Base-by-base conservation (phyloP, 2,113 vertebrate species). In the Struthidea cinerea region DNA sequence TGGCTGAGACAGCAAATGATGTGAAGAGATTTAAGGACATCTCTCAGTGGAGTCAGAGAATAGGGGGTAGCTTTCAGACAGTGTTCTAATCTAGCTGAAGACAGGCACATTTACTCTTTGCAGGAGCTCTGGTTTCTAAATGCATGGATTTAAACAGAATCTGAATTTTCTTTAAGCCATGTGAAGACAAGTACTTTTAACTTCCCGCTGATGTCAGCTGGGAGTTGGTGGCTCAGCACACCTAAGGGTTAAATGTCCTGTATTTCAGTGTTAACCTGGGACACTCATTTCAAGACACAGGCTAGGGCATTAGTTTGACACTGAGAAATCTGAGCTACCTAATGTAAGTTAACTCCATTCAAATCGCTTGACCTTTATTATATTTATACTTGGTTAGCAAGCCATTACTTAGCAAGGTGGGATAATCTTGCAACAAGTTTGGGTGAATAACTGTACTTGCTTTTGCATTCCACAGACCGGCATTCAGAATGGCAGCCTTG, bases 401-500 rank as follows among this genome's bases (percentile, higher is more conserved):
- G 24, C 37, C 3, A 2, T n/a, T 56, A 15, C 49, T 53, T 76
- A 56, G 35, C 32, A 46, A 80, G 52, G 56, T 57, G 17, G 78
- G 53, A 57, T 33, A 74, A 44, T 56, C 27, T 59, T 60, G 56
- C 46, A 63, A 7, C 0, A 1, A 64, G 19, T 92, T 93, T 70
- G 50, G 35, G 39, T 95, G 91, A 91, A 44, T 98, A 92, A 98
- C 85, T 49, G 59, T 35, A 35, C 24, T 96, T 90, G 93, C 53
- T 95, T 93, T 97, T 94, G 94, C 50, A 96, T 88, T 94, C 95
- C 81, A 35, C 96, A 98, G 98, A 83, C 93, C 5, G 1, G 57
- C 85, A 49, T 84, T 95, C 97, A 97, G 93, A 92, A 98, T 98
- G 98, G 95, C 95, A 16, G 65, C 94, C 53, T 87, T 98, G 44